A percentile compares a stretch with the other conserved stretches of the same genome.
These are phyloP conservation scores for Apteryx owenii DNA, from an alignment of 2,113 vertebrate species.

Conservation along the genomic window DNA sequence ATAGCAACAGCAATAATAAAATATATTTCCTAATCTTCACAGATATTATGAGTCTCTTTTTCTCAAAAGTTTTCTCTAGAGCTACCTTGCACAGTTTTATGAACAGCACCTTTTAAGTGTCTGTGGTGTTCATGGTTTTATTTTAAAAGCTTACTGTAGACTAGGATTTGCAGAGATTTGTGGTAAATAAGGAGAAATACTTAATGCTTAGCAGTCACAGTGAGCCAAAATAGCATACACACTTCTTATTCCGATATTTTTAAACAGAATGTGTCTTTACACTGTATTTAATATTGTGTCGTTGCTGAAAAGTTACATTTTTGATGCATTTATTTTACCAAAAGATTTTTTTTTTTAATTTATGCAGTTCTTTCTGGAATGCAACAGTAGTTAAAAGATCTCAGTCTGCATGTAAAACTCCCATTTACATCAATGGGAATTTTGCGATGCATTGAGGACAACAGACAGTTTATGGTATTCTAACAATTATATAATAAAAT, in stretches of 20 bases:
- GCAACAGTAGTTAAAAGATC: neutral
- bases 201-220: neutral
- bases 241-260: neutral
- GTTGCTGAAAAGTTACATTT: neutral
- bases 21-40: neutral
- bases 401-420: neutral
- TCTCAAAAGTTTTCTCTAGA: neutral
- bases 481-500: neutral
- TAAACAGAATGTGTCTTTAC: neutral
- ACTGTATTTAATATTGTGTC: neutral
- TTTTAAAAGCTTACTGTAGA: neutral
- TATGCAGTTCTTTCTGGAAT: neutral
- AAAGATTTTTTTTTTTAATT: neutral
- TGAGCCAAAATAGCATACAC: neutral
- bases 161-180: conserved; percentile 5
- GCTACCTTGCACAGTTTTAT: neutral
- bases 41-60: neutral
- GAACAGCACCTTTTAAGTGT: neutral
- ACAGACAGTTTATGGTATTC: neutral
- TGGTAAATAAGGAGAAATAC: neutral
- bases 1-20: neutral
- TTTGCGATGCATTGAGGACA: neutral
- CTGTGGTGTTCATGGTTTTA: neutral
- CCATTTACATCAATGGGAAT: neutral
- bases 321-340: neutral